phyloP scores from a whole-genome alignment of 2,888 invertebrate genomes.

The Sipunculus nudus region DNA sequence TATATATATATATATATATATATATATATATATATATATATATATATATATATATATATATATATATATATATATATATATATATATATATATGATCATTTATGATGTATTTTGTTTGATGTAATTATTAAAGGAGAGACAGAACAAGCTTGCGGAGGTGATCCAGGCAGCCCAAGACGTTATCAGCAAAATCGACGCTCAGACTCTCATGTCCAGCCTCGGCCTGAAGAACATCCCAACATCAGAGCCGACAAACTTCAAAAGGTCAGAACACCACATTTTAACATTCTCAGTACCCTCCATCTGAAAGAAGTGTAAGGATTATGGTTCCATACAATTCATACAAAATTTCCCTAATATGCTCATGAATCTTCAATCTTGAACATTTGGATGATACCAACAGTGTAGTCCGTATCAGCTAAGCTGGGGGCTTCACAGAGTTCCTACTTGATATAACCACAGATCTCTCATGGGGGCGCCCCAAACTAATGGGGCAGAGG shows the following conservation, averaged over 20 bases:
- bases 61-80: background rate
- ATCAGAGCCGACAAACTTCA: conserved; percentile 83
- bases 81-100: background rate
- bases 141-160: conserved; percentile 64
- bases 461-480: no score
- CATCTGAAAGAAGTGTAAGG: no score
- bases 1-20: no score
- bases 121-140: conserved; percentile 13
- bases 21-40: background rate
- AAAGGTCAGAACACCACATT: conserved; percentile 67
- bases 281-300: no score
- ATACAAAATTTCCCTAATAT: no score
- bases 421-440: no score
- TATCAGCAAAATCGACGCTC: conserved; percentile 78
- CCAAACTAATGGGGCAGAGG: no score
- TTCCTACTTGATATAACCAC: no score
- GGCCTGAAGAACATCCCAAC: conserved; percentile 83
- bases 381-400: no score
- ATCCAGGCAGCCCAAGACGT: conserved; percentile 75
- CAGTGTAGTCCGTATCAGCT: no score
- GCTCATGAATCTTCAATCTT: no score
- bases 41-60: background rate
- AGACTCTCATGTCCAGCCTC: conserved; percentile 80
- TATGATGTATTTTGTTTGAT: background rate
- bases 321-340: no score